Percentiles rank a stretch among this genome's conserved stretches.
phyloP scores from a whole-genome alignment of 2,888 invertebrate species.

The Eupithecia tripunctaria region DNA sequence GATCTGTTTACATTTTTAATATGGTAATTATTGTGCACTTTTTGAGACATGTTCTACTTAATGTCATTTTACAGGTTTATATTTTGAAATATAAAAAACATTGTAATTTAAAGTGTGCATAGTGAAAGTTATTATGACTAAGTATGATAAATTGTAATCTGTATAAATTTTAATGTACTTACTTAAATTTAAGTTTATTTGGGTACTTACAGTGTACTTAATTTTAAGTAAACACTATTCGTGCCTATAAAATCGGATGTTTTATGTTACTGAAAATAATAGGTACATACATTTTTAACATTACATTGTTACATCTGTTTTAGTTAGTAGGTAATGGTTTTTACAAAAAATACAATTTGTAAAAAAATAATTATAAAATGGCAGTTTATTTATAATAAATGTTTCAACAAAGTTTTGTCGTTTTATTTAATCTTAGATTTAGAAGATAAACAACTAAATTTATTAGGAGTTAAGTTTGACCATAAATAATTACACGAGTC shows the following conservation, averaged over 20 bases:
- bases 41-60: neutral
- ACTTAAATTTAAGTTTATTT: neutral
- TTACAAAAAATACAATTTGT: constrained; percentile 6
- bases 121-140: neutral
- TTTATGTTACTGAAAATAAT: constrained; percentile 2
- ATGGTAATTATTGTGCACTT: neutral
- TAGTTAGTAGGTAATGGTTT: neutral
- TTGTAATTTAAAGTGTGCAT: neutral
- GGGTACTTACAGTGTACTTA: constrained; percentile 33
- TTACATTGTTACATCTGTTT: constrained; percentile 17
- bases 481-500: no score
- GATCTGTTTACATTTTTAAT: neutral
- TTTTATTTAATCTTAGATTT: neutral
- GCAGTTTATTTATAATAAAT: constrained; percentile 11
- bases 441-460: no score
- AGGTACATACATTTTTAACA: constrained; percentile 1
- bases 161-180: constrained; percentile 3
- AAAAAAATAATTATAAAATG: neutral
- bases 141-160: no score
- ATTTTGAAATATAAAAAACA: neutral
- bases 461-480: no score
- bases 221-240: constrained; percentile 32
- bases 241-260: constrained; percentile 34
- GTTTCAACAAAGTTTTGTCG: neutral
- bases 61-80: constrained; percentile 8